Evolutionary conservation across 2,113 vertebrate genomes (phyloP).

Genomic region (Archilochus colubris): DNA sequence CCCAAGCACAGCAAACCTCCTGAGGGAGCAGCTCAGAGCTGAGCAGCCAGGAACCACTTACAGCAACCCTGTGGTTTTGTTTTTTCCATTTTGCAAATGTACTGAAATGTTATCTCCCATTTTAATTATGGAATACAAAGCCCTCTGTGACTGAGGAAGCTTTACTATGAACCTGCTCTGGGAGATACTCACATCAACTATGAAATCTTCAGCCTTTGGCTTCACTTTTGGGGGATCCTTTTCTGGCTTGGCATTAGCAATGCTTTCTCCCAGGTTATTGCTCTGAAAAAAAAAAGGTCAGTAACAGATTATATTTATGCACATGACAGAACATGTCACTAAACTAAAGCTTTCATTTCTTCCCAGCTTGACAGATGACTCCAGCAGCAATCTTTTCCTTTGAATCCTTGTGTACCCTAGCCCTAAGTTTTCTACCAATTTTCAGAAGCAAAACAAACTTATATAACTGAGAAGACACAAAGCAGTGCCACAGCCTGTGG

Average conservation of each 20-base stretch:
- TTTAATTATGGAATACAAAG: background rate
- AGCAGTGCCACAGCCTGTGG: background rate
- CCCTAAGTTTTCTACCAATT: background rate
- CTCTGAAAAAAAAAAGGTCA: slow-evolving; percentile 61
- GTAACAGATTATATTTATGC: background rate
- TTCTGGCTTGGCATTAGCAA: slow-evolving; percentile 76
- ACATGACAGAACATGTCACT: accelerated
- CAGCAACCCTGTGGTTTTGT: background rate
- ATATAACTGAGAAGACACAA: background rate
- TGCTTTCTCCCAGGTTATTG: slow-evolving; percentile 59
- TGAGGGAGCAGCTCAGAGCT: accelerated
- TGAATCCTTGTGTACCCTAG: background rate
- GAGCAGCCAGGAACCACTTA: background rate
- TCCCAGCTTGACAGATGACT: background rate
- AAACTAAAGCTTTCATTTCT: background rate
- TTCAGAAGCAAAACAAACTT: background rate
- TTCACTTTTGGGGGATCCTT: background rate
- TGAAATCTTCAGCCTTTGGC: slow-evolving; percentile 85
- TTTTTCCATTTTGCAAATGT: background rate
- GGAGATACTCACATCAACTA: slow-evolving; percentile 83
- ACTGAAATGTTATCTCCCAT: accelerated
- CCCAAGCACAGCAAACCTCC: background rate
- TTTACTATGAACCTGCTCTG: background rate
- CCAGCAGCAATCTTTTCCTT: background rate
- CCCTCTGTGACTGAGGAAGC: background rate